Percentiles rank a stretch among this genome's conserved stretches.
Evolutionary conservation across 2,888 invertebrate species (phyloP).

Genomic region (Dilophus febrilis): DNA sequence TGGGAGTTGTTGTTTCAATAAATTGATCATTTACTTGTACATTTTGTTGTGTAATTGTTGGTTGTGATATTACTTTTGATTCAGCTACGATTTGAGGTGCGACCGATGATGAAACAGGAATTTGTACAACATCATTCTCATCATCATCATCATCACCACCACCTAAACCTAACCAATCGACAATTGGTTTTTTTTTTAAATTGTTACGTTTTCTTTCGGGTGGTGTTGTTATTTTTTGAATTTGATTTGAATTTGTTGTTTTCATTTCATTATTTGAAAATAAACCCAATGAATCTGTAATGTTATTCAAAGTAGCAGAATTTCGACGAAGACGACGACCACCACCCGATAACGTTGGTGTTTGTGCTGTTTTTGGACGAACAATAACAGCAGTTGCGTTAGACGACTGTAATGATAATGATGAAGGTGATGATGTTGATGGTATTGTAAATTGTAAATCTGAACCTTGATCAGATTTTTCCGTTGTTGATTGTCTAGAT

Average conservation of each 20-base stretch:
- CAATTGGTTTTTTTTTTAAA: background rate
- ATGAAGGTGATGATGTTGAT: too few species aligned
- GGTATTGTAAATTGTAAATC: slow-evolving; percentile 11
- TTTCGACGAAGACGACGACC: too few species aligned
- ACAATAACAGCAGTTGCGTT: too few species aligned
- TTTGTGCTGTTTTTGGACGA: too few species aligned
- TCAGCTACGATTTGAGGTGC: slow-evolving; percentile 10
- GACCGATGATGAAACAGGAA: slow-evolving; percentile 12
- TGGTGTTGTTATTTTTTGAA: background rate
- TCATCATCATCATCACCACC: too few species aligned
- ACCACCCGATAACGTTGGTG: too few species aligned
- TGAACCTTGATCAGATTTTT: slow-evolving; percentile 17
- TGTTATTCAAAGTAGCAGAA: too few species aligned
- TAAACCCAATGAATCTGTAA: too few species aligned
- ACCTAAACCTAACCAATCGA: slow-evolving; percentile 2
- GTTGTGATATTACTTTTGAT: too few species aligned
- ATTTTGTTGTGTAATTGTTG: too few species aligned
- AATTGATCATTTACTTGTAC: background rate
- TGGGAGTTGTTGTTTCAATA: slow-evolving; percentile 15
- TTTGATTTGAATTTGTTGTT: background rate
- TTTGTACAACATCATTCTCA: slow-evolving; percentile 13
- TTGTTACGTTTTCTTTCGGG: background rate
- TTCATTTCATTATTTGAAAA: too few species aligned
- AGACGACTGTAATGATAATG: too few species aligned
- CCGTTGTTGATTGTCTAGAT: slow-evolving; percentile 20